A percentile compares a stretch with the other conserved stretches of the same genome.
These are phyloP conservation scores for Basileuterus tristriatus DNA, from an alignment of 2,797 vertebrate species.

Conservation along the genomic window DNA sequence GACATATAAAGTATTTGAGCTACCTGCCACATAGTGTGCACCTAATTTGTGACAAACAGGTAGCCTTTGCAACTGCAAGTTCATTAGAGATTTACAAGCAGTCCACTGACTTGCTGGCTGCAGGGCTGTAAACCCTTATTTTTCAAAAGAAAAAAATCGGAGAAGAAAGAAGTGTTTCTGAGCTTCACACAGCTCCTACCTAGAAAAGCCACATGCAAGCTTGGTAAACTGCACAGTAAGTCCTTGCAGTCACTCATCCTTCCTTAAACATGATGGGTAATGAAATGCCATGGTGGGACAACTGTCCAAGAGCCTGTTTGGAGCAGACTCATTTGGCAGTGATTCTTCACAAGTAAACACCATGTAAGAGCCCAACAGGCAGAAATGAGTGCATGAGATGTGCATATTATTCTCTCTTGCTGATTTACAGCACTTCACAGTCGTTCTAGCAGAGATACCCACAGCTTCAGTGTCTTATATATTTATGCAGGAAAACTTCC, in stretches of 20 bases:
- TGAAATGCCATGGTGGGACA: constrained; percentile 55
- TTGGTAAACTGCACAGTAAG: constrained; percentile 1
- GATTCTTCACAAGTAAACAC: constrained; percentile 31
- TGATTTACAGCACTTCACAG: constrained; percentile 40
- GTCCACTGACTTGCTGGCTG: neutral
- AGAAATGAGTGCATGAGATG: constrained; percentile 20
- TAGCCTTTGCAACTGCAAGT: neutral
- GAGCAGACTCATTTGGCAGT: constrained; percentile 46
- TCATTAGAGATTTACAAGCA: neutral
- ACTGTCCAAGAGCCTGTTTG: constrained; percentile 22
- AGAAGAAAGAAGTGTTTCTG: neutral
- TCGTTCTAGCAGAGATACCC: neutral
- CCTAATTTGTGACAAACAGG: neutral
- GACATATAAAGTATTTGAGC: neutral
- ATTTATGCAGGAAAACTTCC: constrained; percentile 46
- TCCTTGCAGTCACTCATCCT: constrained; percentile 41
- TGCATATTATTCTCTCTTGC: constrained; percentile 12
- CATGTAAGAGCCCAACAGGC: neutral
- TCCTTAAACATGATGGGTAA: constrained; percentile 57
- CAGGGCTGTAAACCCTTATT: neutral
- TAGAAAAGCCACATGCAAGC: neutral
- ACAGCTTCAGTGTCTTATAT: constrained; percentile 23
- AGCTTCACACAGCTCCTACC: neutral
- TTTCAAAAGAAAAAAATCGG: neutral
- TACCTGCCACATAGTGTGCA: neutral